Evolutionary conservation across 2,113 vertebrate genomes (phyloP).

Genomic region (Bubo scandiacus): DNA sequence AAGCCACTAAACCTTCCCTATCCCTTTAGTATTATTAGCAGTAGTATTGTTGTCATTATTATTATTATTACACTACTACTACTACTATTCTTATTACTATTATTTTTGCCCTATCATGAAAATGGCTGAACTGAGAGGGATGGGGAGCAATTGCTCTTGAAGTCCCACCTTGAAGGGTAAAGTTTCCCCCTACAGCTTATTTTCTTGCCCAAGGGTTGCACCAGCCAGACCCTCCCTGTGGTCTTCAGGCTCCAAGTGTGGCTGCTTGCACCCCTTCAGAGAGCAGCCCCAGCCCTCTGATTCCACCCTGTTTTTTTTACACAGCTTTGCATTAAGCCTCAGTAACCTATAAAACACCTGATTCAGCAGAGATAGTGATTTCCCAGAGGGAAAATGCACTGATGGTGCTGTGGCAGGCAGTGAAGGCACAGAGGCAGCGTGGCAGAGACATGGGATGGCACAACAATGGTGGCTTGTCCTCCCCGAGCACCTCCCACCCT

Average conservation of each 20-base stretch:
- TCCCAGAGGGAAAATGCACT: background rate
- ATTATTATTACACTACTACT: background rate
- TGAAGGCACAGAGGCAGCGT: rapidly evolving
- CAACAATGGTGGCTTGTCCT: rapidly evolving
- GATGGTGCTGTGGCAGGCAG: background rate
- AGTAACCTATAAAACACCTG: background rate
- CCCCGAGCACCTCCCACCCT: too few species aligned
- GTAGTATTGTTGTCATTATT: background rate
- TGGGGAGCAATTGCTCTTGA: too few species aligned
- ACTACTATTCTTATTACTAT: background rate
- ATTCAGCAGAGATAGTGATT: background rate
- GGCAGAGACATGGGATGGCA: background rate
- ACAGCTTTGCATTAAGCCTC: background rate
- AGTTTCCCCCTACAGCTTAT: background rate
- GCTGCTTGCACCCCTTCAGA: background rate
- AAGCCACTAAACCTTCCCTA: background rate
- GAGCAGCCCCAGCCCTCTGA: background rate
- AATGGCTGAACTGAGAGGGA: background rate
- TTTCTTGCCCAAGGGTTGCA: background rate
- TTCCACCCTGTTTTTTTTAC: background rate
- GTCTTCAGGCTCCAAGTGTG: background rate
- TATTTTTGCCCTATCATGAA: background rate
- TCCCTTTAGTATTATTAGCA: too few species aligned
- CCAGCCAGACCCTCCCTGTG: background rate
- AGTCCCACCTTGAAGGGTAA: background rate